These are phyloP conservation scores for Schizopygopsis malacanthus DNA, from an alignment of 2,797 vertebrate species.

Conservation along the genomic window DNA sequence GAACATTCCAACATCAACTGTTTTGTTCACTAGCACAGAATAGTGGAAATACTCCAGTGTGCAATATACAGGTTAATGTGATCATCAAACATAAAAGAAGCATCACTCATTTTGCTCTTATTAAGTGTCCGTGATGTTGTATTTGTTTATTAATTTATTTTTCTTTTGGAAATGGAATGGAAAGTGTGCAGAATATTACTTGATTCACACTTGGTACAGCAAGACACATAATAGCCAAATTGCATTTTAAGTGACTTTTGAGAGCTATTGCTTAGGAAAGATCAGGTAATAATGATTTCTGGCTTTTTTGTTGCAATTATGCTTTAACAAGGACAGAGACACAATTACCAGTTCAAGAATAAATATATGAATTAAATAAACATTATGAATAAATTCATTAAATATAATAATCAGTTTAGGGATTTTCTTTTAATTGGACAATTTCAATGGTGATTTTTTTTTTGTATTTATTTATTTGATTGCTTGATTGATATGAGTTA, in stretches of 20 bases:
- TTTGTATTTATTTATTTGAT: background rate
- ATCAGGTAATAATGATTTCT: background rate
- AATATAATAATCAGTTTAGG: background rate
- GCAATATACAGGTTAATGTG: background rate
- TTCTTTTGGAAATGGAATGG: background rate
- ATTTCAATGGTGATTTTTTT: background rate
- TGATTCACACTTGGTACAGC: too few relatives aligned
- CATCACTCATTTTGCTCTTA: background rate
- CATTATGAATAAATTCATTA: background rate
- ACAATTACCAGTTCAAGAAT: background rate
- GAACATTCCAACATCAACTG: conserved; percentile 26
- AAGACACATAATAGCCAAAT: too few relatives aligned
- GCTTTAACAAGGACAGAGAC: background rate
- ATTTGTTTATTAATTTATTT: background rate
- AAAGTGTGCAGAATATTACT: background rate
- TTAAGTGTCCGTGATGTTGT: background rate
- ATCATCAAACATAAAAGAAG: background rate
- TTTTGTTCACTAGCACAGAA: background rate
- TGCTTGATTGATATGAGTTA: background rate
- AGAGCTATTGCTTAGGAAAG: background rate
- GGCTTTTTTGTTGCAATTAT: background rate
- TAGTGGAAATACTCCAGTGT: background rate
- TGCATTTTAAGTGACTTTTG: background rate
- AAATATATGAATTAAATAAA: too few relatives aligned
- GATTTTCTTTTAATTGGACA: background rate